Evolutionary conservation across 2,888 invertebrate species (phyloP).

Genomic region (Pterobdella sp.): DNA sequence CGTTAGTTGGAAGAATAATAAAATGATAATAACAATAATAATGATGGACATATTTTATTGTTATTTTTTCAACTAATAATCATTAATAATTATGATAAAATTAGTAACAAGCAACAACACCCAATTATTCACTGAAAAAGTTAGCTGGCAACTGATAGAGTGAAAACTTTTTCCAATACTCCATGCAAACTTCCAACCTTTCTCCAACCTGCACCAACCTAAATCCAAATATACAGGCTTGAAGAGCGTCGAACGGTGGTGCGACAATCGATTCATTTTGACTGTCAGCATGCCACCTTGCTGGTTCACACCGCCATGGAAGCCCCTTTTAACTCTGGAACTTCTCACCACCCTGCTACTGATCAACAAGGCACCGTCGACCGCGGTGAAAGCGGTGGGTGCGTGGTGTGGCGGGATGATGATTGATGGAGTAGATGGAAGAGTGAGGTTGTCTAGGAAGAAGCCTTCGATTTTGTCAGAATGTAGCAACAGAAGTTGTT

Average conservation of each 20-base stretch:
- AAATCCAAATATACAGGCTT: background rate
- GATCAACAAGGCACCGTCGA: background rate
- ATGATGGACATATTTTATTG: too few species aligned
- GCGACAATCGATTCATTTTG: background rate
- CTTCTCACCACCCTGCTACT: background rate
- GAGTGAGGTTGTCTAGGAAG: background rate
- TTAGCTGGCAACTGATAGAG: too few species aligned
- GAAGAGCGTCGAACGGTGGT: background rate
- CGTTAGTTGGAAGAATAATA: too few species aligned
- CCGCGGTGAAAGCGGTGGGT: background rate
- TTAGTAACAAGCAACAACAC: too few species aligned
- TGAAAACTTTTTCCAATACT: too few species aligned
- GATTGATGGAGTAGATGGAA: background rate
- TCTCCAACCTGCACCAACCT: background rate
- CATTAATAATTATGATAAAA: too few species aligned
- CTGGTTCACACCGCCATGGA: slow-evolving; percentile 8
- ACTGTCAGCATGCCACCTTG: background rate
- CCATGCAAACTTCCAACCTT: too few species aligned
- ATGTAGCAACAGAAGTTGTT: background rate
- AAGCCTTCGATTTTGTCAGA: background rate
- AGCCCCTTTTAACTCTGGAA: background rate
- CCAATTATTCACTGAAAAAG: too few species aligned
- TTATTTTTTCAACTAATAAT: too few species aligned
- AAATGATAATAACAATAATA: too few species aligned
- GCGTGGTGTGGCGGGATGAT: background rate